A percentile compares a stretch with the other conserved stretches of the same genome.
These are phyloP conservation scores for Xanthorhoe spadicearia DNA, from an alignment of 2,888 invertebrate genomes.

Conservation along the genomic window DNA sequence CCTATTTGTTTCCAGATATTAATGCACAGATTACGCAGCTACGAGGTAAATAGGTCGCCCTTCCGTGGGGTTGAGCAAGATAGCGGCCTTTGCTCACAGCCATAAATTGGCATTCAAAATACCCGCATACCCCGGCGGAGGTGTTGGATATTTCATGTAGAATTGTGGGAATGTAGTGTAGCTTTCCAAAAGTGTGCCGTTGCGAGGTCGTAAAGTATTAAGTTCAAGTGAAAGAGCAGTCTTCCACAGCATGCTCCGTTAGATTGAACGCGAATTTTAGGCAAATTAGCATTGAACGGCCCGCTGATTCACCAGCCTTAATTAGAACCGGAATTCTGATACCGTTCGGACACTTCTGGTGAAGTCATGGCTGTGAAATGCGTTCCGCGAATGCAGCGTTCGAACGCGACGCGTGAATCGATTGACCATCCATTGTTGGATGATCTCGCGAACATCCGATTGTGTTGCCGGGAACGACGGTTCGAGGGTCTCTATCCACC, in stretches of 20 bases:
- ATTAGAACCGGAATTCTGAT: constrained; percentile 75
- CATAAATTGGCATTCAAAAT: constrained; percentile 64
- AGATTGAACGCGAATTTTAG: constrained; percentile 70
- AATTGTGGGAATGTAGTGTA: constrained; percentile 16
- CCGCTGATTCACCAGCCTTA: constrained; percentile 73
- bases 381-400: constrained; percentile 72
- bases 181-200: constrained; percentile 24
- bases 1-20: constrained; percentile 60
- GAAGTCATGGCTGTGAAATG: constrained; percentile 64
- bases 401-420: constrained; percentile 61
- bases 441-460: constrained; percentile 44
- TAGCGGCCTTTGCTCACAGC: constrained; percentile 55
- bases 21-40: constrained; percentile 62
- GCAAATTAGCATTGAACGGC: constrained; percentile 66
- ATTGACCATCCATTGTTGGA: constrained; percentile 50
- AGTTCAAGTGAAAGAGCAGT: constrained; percentile 49
- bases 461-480: constrained; percentile 40
- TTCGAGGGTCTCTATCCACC: constrained; percentile 46
- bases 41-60: constrained; percentile 66
- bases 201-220: constrained; percentile 20
- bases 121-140: constrained; percentile 17
- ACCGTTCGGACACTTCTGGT: constrained; percentile 67
- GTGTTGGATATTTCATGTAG: constrained; percentile 14
- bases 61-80: constrained; percentile 63
- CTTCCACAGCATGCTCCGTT: constrained; percentile 58